phyloP scores from a whole-genome alignment of 2,113 vertebrate genomes.

The Neoarius graeffei region DNA sequence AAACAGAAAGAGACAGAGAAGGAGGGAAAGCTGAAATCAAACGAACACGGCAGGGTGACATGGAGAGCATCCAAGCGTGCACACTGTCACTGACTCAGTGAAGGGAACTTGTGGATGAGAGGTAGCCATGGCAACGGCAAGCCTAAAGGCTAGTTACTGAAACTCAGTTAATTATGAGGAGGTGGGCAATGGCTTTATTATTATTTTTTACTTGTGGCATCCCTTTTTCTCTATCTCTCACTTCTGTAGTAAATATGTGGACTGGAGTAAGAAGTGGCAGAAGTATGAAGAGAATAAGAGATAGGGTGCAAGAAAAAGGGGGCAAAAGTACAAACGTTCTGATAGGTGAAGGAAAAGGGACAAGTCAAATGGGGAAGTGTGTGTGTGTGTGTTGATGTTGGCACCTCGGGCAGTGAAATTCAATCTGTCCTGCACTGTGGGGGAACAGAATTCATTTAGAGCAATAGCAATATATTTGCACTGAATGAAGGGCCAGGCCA shows the following conservation, averaged over 20 bases:
- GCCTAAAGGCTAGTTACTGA: conserved; percentile 61
- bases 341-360: background rate
- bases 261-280: background rate
- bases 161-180: conserved; percentile 62
- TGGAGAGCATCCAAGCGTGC: conserved; percentile 49
- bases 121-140: conserved; percentile 57
- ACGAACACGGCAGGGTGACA: conserved; percentile 24
- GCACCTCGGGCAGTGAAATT: conserved; percentile 44
- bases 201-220: conserved; percentile 49
- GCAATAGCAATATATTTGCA: conserved; percentile 32
- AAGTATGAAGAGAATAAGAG: conserved; percentile 4
- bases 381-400: conserved; percentile 16
- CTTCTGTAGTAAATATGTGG: background rate
- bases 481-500: background rate
- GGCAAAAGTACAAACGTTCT: conserved; percentile 9
- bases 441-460: conserved; percentile 31
- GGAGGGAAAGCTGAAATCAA: conserved; percentile 36
- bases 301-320: background rate
- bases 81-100: conserved; percentile 46
- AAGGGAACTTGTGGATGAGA: conserved; percentile 51
- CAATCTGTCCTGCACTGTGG: conserved; percentile 37
- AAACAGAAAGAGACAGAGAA: conserved; percentile 44
- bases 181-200: conserved; percentile 56
- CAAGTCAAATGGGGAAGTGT: conserved; percentile 10
- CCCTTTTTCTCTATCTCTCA: background rate